A percentile compares a stretch with the other conserved stretches of the same genome.
Evolutionary conservation across 2,797 vertebrate genomes (phyloP).

Genomic region (Sparus aurata): DNA sequence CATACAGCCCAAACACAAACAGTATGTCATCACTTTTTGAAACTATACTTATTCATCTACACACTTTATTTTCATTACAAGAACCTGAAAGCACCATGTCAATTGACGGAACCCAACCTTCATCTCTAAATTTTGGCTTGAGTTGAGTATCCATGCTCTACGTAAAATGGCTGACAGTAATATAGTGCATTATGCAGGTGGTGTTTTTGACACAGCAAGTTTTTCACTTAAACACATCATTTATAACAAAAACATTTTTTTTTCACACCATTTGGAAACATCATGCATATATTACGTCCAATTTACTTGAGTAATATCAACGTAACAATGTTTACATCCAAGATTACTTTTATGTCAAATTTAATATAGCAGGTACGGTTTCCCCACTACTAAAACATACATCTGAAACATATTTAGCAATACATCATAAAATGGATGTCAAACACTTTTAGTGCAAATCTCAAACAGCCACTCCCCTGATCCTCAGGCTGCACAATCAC

Average conservation of each 20-base stretch:
- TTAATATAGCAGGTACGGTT: not conserved
- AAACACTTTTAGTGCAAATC: not conserved
- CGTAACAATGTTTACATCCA: not conserved
- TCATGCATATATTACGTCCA: not conserved
- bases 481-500: not conserved
- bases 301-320: not conserved
- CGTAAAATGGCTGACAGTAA: not conserved
- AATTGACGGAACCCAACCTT: too few relatives aligned
- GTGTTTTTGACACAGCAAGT: not conserved
- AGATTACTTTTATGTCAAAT: not conserved
- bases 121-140: too few relatives aligned
- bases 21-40: too few relatives aligned
- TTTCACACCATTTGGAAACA: not conserved
- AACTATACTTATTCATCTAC: too few relatives aligned
- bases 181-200: not conserved
- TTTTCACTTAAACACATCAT: not conserved
- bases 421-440: not conserved
- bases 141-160: too few relatives aligned
- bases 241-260: not conserved
- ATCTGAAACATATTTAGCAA: not conserved
- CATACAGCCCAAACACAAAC: too few relatives aligned
- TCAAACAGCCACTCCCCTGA: not conserved
- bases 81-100: too few relatives aligned
- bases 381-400: not conserved
- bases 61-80: too few relatives aligned